phyloP scores from a whole-genome alignment of 2,888 invertebrate species.

The Drosophila bunnanda region DNA sequence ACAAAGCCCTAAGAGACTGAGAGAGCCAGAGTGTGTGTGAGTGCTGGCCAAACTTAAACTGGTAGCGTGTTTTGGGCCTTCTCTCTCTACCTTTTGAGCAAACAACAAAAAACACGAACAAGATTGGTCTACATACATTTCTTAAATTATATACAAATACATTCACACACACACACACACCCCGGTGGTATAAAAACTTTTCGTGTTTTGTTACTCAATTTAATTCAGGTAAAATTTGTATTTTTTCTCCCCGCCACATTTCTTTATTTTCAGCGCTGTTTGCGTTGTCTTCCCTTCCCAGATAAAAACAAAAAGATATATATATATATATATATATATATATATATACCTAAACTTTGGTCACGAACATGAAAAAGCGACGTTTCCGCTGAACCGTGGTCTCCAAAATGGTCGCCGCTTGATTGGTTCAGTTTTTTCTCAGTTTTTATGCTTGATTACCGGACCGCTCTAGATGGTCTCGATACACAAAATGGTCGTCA shows the following conservation, averaged over 20 bases:
- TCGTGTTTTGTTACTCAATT: constrained; percentile 82
- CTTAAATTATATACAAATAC: constrained; percentile 33
- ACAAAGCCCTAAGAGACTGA: constrained; percentile 37
- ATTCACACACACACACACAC: constrained; percentile 50
- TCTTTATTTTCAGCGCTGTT: constrained; percentile 34
- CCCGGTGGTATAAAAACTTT: constrained; percentile 58
- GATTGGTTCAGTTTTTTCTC: constrained; percentile 71
- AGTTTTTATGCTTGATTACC: constrained; percentile 26
- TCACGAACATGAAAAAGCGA: constrained; percentile 78
- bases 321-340: background rate
- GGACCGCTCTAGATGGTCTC: constrained; percentile 20
- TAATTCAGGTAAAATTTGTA: constrained; percentile 81
- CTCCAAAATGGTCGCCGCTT: constrained; percentile 76
- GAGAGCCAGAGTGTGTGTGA: constrained; percentile 25
- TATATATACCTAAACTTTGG: constrained; percentile 60
- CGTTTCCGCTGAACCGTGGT: constrained; percentile 73
- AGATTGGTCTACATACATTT: constrained; percentile 42
- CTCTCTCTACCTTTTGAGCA: constrained; percentile 20
- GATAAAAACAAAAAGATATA: constrained; percentile 10
- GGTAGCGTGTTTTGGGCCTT: constrained; percentile 36
- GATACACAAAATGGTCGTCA: constrained; percentile 69
- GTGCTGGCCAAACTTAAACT: constrained; percentile 33
- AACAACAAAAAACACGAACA: constrained; percentile 37
- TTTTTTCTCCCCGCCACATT: constrained; percentile 52
- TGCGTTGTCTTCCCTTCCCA: constrained; percentile 28